Base-by-base conservation (phyloP, 2,888 invertebrate species). In the Hesperia comma region DNA sequence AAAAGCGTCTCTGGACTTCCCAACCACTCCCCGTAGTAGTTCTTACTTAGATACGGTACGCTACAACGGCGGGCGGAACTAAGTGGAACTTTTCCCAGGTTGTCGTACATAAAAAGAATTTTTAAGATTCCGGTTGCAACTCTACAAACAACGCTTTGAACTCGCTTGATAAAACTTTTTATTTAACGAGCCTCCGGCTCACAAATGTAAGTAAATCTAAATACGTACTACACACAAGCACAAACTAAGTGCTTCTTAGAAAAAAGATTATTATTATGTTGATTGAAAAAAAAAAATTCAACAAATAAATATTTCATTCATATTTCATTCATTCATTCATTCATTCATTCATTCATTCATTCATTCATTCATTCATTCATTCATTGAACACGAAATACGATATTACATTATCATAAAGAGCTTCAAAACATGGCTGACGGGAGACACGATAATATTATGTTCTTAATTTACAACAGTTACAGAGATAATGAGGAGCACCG, bases 21-120 rank as follows among this genome's bases (percentile, higher is more conserved):
- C 81, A 85, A 85, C 83, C 85, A 82, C 83, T 84, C 81, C 81
- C 82, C 67, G 60, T 37, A 61, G 79, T 84, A 86, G 83, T 86
- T 86, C 82, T 80, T 86, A 85, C 84, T 86, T 86, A 85, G 82
- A 75, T 81, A 86, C 84, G 84, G 81, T 83, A 81, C 84, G 81
- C 77, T 71, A 72, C 71, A 58, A 69, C 68, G 81, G 78, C 83
- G 80, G 77, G 80, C 79, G 82, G 86, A 90, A 88, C 90, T 87
- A 86, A 88, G 87, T 85, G 85, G 84, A 90, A 90, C 87, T 88
- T 89, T 85, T 82, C 82, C 83, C 86, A 87, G 85, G 87, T 88
- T 81, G 84, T 77, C 81, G 81, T 79, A 81, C 78, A 85, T 86
- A 89, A 89, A 90, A 90, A 87, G 85, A 88, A 87, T 88, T 86